Conservation (phyloP, 2,888 invertebrate species). For the Monoplex corrugatus region DNA sequence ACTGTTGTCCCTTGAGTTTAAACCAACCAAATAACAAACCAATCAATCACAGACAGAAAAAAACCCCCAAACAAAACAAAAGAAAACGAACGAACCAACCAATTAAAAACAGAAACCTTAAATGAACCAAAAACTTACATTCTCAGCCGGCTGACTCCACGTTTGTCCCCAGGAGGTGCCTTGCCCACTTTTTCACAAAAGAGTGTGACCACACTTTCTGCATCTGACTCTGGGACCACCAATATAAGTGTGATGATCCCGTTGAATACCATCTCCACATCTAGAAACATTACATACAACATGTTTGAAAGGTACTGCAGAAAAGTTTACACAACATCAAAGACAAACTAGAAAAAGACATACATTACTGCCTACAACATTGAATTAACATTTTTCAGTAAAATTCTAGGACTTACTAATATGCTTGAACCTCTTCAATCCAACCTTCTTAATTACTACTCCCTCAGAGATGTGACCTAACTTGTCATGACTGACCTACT, state of each 20-base stretch:
- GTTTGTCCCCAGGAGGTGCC: slow-evolving; percentile 85
- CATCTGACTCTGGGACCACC: slow-evolving; percentile 90
- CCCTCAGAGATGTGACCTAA: too few species aligned
- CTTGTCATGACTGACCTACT: too few species aligned
- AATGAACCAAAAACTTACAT: slow-evolving; percentile 86
- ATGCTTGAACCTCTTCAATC: too few species aligned
- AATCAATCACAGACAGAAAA: not conserved
- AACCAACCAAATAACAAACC: not conserved
- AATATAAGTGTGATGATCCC: slow-evolving; percentile 98
- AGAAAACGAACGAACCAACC: not conserved
- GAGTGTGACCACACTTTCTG: slow-evolving; percentile 92
- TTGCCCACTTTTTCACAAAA: slow-evolving; percentile 96
- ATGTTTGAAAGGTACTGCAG: not conserved
- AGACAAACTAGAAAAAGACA: not conserved
- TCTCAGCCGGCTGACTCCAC: slow-evolving; percentile 87
- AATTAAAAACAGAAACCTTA: not conserved
- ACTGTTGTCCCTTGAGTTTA: too few species aligned
- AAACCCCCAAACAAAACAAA: not conserved
- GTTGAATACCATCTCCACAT: slow-evolving; percentile 95
- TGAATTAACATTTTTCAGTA: too few species aligned
- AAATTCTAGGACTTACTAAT: too few species aligned
- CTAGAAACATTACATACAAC: slow-evolving; percentile 80
- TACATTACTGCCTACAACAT: too few species aligned
- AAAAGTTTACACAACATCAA: not conserved
- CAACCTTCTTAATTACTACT: too few species aligned